Conservation (phyloP, 2,888 invertebrate genomes). For the Sthenelais limicola region DNA sequence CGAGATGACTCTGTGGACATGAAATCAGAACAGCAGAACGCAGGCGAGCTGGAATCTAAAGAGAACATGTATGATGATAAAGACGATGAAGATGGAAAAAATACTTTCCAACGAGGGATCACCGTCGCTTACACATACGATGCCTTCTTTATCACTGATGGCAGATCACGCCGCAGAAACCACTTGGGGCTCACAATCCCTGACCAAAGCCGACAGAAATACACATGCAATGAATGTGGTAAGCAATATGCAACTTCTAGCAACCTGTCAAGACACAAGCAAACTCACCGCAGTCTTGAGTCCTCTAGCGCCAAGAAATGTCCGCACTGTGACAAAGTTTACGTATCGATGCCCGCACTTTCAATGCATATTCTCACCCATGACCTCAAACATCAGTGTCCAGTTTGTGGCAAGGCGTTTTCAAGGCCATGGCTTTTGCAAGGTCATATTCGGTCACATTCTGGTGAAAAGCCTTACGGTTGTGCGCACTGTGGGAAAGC, state of each 20-base stretch:
- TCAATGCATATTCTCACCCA: conserved; percentile 95
- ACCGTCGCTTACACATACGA: conserved; percentile 75
- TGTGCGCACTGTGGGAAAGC: conserved; percentile 95
- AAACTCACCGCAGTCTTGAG: conserved; percentile 93
- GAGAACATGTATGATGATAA: too few relatives aligned
- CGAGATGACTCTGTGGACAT: background rate
- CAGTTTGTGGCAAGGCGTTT: conserved; percentile 94
- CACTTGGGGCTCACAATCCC: conserved; percentile 34
- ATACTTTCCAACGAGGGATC: conserved; percentile 49
- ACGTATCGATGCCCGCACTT: conserved; percentile 97
- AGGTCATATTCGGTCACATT: conserved; percentile 82
- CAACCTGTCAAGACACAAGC: conserved; percentile 90
- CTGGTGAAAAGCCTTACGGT: conserved; percentile 83
- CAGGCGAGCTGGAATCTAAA: background rate
- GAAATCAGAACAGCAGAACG: background rate
- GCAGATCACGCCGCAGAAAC: conserved; percentile 74
- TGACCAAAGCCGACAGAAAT: conserved; percentile 68
- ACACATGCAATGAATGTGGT: conserved; percentile 90
- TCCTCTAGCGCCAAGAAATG: conserved; percentile 89
- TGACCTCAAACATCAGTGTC: conserved; percentile 92
- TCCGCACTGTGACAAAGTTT: conserved; percentile 96
- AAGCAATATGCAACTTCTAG: conserved; percentile 93
- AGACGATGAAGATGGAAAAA: too few relatives aligned
- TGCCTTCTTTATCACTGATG: conserved; percentile 78
- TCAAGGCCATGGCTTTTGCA: conserved; percentile 91